Base-by-base conservation (phyloP, 2,888 invertebrate species). In the Saturnia japonica region DNA sequence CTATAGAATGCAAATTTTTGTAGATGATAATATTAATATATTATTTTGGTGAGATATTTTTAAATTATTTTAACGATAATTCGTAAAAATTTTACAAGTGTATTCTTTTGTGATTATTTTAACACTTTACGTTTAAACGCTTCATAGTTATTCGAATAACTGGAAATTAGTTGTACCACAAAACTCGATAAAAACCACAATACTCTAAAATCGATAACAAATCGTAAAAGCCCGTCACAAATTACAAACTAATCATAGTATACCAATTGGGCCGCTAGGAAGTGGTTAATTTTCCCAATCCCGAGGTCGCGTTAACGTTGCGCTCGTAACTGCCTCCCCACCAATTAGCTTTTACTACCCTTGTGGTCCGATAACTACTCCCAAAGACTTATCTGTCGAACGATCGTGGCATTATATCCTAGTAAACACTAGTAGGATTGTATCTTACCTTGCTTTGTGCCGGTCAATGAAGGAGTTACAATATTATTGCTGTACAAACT, bases 301-400 rank as follows among this genome's bases (percentile, higher is more conserved):
- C 88, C 86, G 83, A 80, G 78, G 82, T 83, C 82, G 83, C 85
- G 82, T 84, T 86, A 87, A 86, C 85, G 86, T 77, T 81, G 78
- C 79, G 78, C 79, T 80, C 78, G 84, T 88, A 84, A 88, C 88
- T 86, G 83, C 90, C 89, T 82, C 88, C 88, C 88, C 84, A 80
- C 88, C 91, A 91, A 91, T 92, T 92, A 93, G 91, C 91, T 89
- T 91, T 92, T 91, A 92, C 90, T 90, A 85, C 90, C 86, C 88
- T 89, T 89, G 88, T 86, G 91, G 88, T 87, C 87, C 88, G 90
- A 90, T 91, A 91, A 89, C 89, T 90, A 86, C 86, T 86, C 86
- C 80, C 74, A 82, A 82, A 86, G 88, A 89, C 88, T 89, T 91
- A 91, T 91, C 90, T 90, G 86, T 88, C 85, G 86, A 82, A 80